Conservation (phyloP, 2,113 vertebrate species). For the Chaenogobius annularis region DNA sequence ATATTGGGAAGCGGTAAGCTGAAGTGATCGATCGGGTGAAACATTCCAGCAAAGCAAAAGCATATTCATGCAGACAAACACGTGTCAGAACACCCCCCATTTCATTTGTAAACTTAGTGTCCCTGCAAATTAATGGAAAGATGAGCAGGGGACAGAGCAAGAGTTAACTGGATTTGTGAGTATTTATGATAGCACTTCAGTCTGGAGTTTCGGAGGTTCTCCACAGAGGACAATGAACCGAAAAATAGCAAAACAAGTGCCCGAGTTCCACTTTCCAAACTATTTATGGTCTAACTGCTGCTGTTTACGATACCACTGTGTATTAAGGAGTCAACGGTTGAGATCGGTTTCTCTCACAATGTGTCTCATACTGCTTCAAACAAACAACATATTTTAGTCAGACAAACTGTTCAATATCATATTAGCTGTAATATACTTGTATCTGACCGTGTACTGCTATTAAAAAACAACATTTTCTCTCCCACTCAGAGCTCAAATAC, state of each 20-base stretch:
- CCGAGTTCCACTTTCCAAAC: neutral
- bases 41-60: too few species aligned
- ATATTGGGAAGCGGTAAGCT: too few species aligned
- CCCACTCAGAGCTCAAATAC: neutral
- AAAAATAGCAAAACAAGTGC: neutral
- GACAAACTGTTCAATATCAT: neutral
- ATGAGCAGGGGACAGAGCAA: neutral
- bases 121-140: neutral
- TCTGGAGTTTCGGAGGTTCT: neutral
- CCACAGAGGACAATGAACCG: neutral
- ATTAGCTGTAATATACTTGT: neutral
- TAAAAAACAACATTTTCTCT: neutral
- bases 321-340: neutral
- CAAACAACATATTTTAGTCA: neutral
- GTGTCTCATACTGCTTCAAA: neutral
- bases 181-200: neutral
- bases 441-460: neutral
- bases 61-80: too few species aligned
- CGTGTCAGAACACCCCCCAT: neutral
- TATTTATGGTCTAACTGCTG: neutral
- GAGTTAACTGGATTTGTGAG: neutral
- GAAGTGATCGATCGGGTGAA: too few species aligned
- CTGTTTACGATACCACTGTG: neutral
- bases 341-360: neutral
- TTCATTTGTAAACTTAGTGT: neutral